Percentiles rank a stretch among this genome's conserved stretches.
Evolutionary conservation across 2,113 vertebrate genomes (phyloP).

Genomic region (Erinaceus europaeus): DNA sequence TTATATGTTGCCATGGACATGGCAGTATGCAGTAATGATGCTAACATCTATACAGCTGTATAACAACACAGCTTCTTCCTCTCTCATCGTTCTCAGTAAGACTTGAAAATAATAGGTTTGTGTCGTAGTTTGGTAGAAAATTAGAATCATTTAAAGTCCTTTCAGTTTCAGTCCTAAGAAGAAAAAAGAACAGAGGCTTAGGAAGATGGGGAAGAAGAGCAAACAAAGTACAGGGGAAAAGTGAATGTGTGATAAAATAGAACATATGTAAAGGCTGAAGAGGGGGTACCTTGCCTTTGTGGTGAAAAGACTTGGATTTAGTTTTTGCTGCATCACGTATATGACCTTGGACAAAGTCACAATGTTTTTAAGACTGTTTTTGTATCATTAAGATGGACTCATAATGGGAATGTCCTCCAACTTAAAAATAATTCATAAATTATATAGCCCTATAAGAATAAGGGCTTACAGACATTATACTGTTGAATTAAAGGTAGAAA

Average conservation of each 20-base stretch:
- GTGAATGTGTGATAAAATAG: slow-evolving; percentile 3
- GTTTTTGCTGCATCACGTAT: slow-evolving; percentile 13
- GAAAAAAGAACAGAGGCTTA: slow-evolving; percentile 13
- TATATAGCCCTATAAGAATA: slow-evolving; percentile 1
- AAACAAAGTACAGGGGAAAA: slow-evolving; percentile 43
- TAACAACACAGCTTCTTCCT: slow-evolving; percentile 49
- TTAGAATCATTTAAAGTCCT: slow-evolving; percentile 65
- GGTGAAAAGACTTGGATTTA: slow-evolving; percentile 13
- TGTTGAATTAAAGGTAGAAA: background rate
- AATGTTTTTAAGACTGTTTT: slow-evolving; percentile 36
- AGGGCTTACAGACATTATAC: background rate
- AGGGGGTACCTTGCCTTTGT: background rate
- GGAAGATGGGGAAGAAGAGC: slow-evolving; percentile 28
- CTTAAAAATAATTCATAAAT: slow-evolving; percentile 1
- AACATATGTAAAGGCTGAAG: background rate
- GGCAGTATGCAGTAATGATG: slow-evolving; percentile 46
- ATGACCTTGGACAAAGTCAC: slow-evolving; percentile 69
- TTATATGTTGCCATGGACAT: slow-evolving; percentile 61
- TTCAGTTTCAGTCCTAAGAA: slow-evolving; percentile 48
- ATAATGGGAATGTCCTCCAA: background rate
- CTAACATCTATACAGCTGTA: slow-evolving; percentile 58
- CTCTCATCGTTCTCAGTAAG: background rate
- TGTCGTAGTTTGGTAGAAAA: slow-evolving; percentile 66
- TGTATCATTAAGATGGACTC: slow-evolving; percentile 31
- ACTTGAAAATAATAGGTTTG: slow-evolving; percentile 71